Base-by-base conservation (phyloP, 37 sponge, comb jelly and placozoan species). In the Aphrocallistes beatrix region DNA sequence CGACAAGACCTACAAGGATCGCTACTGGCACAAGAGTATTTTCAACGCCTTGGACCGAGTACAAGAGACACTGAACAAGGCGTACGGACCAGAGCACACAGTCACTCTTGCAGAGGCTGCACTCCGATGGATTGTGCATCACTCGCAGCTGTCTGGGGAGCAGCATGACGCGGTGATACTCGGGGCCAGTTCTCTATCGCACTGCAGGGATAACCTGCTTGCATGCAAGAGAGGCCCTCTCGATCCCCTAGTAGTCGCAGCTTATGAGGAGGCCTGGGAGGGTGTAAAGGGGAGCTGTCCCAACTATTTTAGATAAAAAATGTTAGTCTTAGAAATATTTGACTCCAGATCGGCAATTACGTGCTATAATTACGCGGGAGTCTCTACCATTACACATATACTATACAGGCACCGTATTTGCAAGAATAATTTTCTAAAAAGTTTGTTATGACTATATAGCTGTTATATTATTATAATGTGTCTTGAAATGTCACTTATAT, bases 191-290 rank as follows among this genome's bases (percentile, higher is more conserved):
- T 85, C 51, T 16, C 30, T 88, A 51, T 82, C 90, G 49, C 95
- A 94, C 8, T 19, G 89, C 50, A 32, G 36, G 1, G 85, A 81
- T 32, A 91, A 94, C 51, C 17, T 94, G 82, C 84, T 82, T 60
- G 92, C 92, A 3, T 90, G 86, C 81, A 51, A 90, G 39, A 87
- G 89, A 37, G 94, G 94, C n/a, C 92, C 94, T 25, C 81, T 94
- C 39, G 90, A 90, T 37, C 85, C 86, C 13, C 75, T 60, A 6
- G 90, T 95, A 36, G 93, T 95, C n/a, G 82, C 86, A 50, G 93
- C 93, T 23, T 91, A 91, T 90, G 93, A 96, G 13, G 60, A 89
- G 50, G 97, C 92, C 40, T 92, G 92, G 92, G 36, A 88, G 81
- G 36, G 89, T 49, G 90, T 91, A 85, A 93, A 88, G 86, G 90